Evolutionary conservation across 2,113 vertebrate genomes (phyloP).

Genomic region (Nerophis ophidion): DNA sequence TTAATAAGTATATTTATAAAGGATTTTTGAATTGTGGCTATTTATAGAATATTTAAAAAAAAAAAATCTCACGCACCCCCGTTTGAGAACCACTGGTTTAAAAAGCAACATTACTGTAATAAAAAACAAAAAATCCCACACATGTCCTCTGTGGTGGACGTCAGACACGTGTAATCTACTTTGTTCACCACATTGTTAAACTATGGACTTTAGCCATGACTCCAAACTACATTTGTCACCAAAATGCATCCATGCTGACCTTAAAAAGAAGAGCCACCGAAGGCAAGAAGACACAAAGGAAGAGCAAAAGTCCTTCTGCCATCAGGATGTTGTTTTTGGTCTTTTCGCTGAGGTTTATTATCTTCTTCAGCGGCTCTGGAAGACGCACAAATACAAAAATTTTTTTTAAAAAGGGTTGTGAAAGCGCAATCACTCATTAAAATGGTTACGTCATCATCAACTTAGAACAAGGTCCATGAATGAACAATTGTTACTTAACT

Average conservation of each 20-base stretch:
- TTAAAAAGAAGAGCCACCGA: slow-evolving; percentile 55
- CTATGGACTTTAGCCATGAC: background rate
- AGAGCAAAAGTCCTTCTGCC: slow-evolving; percentile 62
- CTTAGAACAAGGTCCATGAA: slow-evolving; percentile 1
- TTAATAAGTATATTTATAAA: no score
- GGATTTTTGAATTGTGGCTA: no score
- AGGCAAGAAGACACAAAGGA: slow-evolving; percentile 62
- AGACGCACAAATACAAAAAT: background rate
- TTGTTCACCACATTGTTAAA: background rate
- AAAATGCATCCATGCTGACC: slow-evolving; percentile 45
- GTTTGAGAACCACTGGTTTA: no score
- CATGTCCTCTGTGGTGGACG: no score
- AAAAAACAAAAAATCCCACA: no score
- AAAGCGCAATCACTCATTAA: no score
- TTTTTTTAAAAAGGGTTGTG: no score
- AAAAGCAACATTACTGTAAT: no score
- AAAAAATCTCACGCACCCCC: no score
- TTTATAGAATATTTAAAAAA: no score
- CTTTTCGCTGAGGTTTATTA: slow-evolving; percentile 55
- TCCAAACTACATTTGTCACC: background rate
- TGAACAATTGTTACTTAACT: slow-evolving; percentile 24
- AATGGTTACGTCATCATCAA: background rate
- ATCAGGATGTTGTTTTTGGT: slow-evolving; percentile 71
- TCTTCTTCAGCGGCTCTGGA: slow-evolving; percentile 54
- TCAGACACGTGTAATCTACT: background rate